phyloP scores from a whole-genome alignment of 2,113 vertebrate species.

The Nyctibius bracteatus region DNA sequence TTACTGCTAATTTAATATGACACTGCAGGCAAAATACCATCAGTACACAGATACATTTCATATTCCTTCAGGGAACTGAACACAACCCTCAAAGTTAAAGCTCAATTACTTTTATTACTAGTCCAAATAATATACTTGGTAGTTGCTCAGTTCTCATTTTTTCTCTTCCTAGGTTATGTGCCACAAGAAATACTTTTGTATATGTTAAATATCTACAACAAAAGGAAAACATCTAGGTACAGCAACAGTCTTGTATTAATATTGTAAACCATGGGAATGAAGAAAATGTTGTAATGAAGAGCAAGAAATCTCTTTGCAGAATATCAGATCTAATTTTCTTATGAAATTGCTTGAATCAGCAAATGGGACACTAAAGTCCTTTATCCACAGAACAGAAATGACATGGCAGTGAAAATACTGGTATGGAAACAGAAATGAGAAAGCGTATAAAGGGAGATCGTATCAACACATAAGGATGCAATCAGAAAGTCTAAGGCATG shows the following conservation, averaged over 20 bases:
- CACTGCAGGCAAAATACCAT: constrained; percentile 36
- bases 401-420: background rate
- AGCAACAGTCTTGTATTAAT: background rate
- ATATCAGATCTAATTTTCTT: background rate
- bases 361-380: background rate
- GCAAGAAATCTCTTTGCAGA: background rate
- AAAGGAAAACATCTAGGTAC: background rate
- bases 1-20: constrained; percentile 21
- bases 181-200: background rate
- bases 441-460: background rate
- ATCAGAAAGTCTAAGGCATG: background rate
- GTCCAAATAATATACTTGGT: constrained; percentile 11
- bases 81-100: background rate
- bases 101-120: constrained; percentile 11
- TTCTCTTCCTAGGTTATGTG: background rate
- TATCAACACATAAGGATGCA: background rate
- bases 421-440: background rate
- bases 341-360: background rate
- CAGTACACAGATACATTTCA: constrained; percentile 10
- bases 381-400: background rate
- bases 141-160: background rate
- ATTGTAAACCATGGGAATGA: background rate
- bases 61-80: constrained; percentile 11
- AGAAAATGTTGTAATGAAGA: background rate
- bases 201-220: background rate